Evolutionary conservation across 2,888 invertebrate genomes (phyloP).

Genomic region (Stenurella melanura): DNA sequence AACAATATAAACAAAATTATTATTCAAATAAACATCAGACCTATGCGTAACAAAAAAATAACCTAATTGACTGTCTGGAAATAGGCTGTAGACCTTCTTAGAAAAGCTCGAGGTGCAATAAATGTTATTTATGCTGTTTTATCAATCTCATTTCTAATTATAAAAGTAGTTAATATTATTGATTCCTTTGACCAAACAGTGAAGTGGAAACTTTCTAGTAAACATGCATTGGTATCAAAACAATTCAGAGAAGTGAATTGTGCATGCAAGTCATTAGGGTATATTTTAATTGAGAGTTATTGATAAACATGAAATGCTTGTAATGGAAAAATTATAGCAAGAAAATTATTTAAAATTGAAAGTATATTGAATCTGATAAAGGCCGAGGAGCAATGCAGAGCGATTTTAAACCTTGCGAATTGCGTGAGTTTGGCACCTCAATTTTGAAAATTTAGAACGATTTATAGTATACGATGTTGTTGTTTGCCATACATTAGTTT

Average conservation of each 20-base stretch:
- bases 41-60: not conserved
- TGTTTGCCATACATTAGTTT: too few relatives aligned
- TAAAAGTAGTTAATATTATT: constrained; percentile 7
- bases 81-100: not conserved
- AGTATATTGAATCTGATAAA: too few relatives aligned
- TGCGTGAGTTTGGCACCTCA: too few relatives aligned
- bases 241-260: not conserved
- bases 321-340: too few relatives aligned
- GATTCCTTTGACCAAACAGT: not conserved
- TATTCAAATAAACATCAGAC: constrained; percentile 6
- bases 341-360: too few relatives aligned
- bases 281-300: too few relatives aligned
- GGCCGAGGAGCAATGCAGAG: too few relatives aligned
- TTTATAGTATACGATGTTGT: too few relatives aligned
- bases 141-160: constrained; percentile 15
- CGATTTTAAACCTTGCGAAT: too few relatives aligned
- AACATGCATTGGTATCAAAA: not conserved
- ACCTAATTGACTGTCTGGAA: not conserved
- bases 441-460: too few relatives aligned
- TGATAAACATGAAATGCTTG: too few relatives aligned
- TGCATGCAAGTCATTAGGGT: too few relatives aligned
- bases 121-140: not conserved
- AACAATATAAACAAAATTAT: constrained; percentile 4
- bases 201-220: not conserved
- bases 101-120: not conserved